These are phyloP conservation scores for Platysteira castanea DNA, from an alignment of 2,113 vertebrate genomes.

Conservation along the genomic window DNA sequence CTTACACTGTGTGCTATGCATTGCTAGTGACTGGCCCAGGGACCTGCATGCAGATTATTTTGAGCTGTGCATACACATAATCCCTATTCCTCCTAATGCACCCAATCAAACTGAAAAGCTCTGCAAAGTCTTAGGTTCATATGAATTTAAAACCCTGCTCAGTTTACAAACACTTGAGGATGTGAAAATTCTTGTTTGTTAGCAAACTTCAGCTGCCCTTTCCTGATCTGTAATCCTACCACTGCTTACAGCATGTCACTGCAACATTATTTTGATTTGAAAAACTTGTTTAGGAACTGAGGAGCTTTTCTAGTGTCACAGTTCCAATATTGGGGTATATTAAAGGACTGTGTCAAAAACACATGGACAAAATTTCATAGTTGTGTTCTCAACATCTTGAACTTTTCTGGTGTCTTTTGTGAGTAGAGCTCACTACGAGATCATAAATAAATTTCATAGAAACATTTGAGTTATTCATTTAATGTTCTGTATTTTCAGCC, in stretches of 20 bases:
- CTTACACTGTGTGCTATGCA: not conserved
- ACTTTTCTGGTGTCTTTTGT: not conserved
- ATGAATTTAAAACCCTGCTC: not conserved
- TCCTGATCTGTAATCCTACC: not conserved
- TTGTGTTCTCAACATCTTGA: not conserved
- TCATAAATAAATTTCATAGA: not conserved
- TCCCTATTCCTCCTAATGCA: not conserved
- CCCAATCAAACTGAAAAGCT: not conserved
- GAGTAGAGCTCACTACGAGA: not conserved
- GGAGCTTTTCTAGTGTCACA: not conserved
- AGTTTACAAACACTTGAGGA: not conserved
- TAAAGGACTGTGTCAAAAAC: not conserved
- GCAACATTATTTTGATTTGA: not conserved
- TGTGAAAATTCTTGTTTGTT: not conserved
- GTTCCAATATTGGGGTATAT: not conserved
- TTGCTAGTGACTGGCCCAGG: not conserved
- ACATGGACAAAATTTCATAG: not conserved
- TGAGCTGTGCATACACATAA: not conserved
- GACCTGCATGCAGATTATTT: not conserved
- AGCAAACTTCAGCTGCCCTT: not conserved
- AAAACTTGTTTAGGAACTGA: not conserved
- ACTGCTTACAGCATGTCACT: not conserved
- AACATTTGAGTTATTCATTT: not conserved
- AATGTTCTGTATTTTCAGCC: not conserved
- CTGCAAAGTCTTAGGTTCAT: not conserved